Conservation (phyloP, 2,888 invertebrate genomes). For the Drosophila ezoana region DNA sequence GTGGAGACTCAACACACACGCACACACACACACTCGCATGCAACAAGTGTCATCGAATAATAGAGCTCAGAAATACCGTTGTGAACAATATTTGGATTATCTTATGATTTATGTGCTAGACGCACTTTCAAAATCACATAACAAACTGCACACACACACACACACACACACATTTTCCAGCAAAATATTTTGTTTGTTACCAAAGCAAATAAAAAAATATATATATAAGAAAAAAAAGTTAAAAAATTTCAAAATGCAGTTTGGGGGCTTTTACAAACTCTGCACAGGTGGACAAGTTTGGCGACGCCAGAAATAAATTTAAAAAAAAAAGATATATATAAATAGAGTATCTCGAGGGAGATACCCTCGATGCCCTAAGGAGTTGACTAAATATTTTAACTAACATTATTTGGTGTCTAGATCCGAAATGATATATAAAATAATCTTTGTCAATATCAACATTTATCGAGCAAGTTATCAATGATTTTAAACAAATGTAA, state of each 20-base stretch:
- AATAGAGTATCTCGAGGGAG: too few species aligned
- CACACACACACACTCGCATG: conserved; percentile 23
- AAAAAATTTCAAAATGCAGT: conserved; percentile 43
- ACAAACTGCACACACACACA: conserved; percentile 39
- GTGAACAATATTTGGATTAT: conserved; percentile 66
- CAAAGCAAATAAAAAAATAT: conserved; percentile 9
- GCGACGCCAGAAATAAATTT: conserved; percentile 52
- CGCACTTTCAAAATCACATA: conserved; percentile 71
- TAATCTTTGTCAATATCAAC: too few species aligned
- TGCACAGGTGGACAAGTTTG: conserved; percentile 78
- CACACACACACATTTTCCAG: conserved; percentile 13
- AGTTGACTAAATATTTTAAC: too few species aligned
- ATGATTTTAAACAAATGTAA: too few species aligned
- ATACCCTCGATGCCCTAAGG: too few species aligned
- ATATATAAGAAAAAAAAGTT: background rate
- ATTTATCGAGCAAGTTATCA: too few species aligned
- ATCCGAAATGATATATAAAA: too few species aligned
- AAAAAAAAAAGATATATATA: conserved; percentile 14
- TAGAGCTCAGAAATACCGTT: conserved; percentile 29
- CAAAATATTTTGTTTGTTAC: conserved; percentile 19
- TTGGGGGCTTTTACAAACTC: conserved; percentile 20
- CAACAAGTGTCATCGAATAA: conserved; percentile 68
- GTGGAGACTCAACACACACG: conserved; percentile 29
- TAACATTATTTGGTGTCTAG: too few species aligned
- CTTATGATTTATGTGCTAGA: conserved; percentile 71